A percentile compares a stretch with the other conserved stretches of the same genome.
phyloP scores from a whole-genome alignment of 2,888 invertebrate species.

The Andrena camellia region DNA sequence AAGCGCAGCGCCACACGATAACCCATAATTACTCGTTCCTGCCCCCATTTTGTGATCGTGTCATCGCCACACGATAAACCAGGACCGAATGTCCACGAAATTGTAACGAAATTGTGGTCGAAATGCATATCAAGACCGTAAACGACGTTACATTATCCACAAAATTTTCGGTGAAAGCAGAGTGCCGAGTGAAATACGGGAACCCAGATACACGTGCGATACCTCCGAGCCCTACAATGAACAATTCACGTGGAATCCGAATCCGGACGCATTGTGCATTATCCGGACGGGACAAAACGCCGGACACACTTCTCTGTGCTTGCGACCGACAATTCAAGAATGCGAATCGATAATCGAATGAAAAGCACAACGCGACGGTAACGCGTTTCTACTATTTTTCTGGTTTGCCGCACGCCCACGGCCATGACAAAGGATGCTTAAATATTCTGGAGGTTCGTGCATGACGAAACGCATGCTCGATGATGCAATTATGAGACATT shows the following conservation, averaged over 20 bases:
- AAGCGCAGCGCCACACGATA: neutral
- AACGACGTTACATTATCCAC: conserved; percentile 41
- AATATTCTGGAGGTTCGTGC: conserved; percentile 5
- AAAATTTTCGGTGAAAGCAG: conserved; percentile 49
- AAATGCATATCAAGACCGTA: conserved; percentile 40
- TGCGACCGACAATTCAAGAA: conserved; percentile 63
- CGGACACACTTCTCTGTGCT: conserved; percentile 15
- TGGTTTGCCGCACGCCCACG: neutral
- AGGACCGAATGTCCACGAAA: conserved; percentile 27
- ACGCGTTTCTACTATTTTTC: conserved; percentile 43
- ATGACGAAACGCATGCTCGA: conserved; percentile 5
- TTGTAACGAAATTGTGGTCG: conserved; percentile 39
- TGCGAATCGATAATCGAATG: conserved; percentile 73
- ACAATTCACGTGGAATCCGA: conserved; percentile 59
- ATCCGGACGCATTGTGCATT: conserved; percentile 60
- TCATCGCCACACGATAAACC: conserved; percentile 18
- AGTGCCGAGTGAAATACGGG: conserved; percentile 44
- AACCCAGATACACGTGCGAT: conserved; percentile 26
- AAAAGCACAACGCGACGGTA: conserved; percentile 59
- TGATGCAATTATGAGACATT: conserved; percentile 15
- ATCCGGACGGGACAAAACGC: conserved; percentile 67
- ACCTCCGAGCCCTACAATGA: conserved; percentile 54
- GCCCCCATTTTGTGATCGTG: neutral
- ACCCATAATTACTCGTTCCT: conserved; percentile 3
- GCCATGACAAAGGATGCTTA: conserved; percentile 11